Evolutionary conservation across 2,113 vertebrate species (phyloP).

Genomic region (Corynorhinus townsendii): DNA sequence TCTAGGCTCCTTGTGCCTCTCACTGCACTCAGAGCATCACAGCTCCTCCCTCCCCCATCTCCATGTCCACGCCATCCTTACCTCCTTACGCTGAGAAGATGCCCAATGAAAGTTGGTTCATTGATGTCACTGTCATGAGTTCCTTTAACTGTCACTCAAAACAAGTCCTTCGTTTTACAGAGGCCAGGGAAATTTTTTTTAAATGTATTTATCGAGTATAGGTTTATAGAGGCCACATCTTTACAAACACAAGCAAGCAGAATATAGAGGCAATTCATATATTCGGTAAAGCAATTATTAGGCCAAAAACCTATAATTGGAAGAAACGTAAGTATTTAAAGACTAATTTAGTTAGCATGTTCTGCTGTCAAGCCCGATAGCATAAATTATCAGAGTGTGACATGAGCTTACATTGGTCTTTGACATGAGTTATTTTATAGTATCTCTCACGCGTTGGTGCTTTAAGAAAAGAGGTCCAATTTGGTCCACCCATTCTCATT

Average conservation of each 20-base stretch:
- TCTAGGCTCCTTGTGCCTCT: background rate
- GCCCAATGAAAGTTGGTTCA: background rate
- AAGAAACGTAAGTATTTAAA: conserved; percentile 54
- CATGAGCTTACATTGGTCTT: conserved; percentile 55
- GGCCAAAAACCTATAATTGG: conserved; percentile 59
- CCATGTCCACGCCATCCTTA: background rate
- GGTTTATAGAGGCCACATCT: conserved; percentile 4
- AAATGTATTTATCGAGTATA: background rate
- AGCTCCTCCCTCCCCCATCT: background rate
- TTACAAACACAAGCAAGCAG: conserved; percentile 37
- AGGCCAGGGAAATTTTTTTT: background rate
- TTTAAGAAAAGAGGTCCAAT: conserved; percentile 17
- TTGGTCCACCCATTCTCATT: background rate
- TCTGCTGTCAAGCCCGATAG: conserved; percentile 54
- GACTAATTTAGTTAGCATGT: conserved; percentile 61
- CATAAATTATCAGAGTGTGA: conserved; percentile 54
- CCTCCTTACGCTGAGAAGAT: background rate
- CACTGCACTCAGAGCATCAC: accelerated
- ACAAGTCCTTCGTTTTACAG: background rate
- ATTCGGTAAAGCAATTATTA: conserved; percentile 47
- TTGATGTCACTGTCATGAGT: background rate
- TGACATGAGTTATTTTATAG: conserved; percentile 38
- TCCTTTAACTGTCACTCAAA: background rate
- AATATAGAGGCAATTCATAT: conserved; percentile 23
- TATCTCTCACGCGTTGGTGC: background rate